A percentile compares a stretch with the other conserved stretches of the same genome.
phyloP scores from a whole-genome alignment of 2,888 invertebrate species.

The Parnassius smintheus region DNA sequence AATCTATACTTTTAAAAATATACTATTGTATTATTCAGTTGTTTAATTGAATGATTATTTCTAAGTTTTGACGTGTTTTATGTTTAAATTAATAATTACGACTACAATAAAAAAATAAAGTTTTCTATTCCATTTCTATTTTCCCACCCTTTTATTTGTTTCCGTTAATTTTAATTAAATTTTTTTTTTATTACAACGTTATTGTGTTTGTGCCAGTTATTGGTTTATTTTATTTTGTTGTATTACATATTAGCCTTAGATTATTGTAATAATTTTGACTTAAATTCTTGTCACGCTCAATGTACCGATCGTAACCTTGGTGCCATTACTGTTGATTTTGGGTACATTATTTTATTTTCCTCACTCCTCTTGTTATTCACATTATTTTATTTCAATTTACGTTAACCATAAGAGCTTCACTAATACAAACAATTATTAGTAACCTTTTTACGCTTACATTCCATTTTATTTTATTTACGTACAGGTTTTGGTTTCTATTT shows the following conservation, averaged over 20 bases:
- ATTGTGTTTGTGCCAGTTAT: neutral
- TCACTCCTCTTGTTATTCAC: neutral
- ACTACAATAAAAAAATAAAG: neutral
- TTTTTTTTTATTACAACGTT: neutral
- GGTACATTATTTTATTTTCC: neutral
- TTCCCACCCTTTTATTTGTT: neutral
- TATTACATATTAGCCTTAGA: constrained; percentile 9
- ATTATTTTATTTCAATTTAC: neutral
- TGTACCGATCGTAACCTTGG: constrained; percentile 3
- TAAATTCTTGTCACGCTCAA: constrained; percentile 12
- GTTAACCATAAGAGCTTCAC: neutral
- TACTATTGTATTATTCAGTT: no score
- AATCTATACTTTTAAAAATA: no score
- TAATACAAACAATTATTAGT: neutral
- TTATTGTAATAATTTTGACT: constrained; percentile 1
- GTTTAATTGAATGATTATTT: no score
- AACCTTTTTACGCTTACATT: constrained; percentile 6
- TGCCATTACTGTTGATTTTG: constrained; percentile 11
- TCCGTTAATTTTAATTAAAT: neutral
- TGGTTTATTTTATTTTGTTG: neutral
- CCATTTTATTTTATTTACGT: constrained; percentile 5
- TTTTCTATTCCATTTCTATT: neutral
- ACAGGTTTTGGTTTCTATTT: neutral
- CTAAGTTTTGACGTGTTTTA: neutral
- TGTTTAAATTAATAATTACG: neutral